Evolutionary conservation across 2,888 invertebrate genomes (phyloP).

Genomic region (Tetropium fuscum): DNA sequence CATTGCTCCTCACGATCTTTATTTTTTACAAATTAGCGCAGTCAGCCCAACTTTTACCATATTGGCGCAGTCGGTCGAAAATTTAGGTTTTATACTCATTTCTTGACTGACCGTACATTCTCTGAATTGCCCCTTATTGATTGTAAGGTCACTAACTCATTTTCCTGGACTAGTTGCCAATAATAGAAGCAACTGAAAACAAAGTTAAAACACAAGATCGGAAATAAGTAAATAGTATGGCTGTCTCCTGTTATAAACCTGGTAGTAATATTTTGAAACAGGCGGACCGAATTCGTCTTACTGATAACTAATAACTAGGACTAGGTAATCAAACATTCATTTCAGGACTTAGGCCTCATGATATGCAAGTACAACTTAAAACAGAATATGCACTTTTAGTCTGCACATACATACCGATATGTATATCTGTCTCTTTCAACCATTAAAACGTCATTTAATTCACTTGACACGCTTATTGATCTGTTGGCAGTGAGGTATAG

Average conservation of each 20-base stretch:
- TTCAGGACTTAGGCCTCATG: conserved; percentile 30
- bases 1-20: too few relatives aligned
- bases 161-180: too few relatives aligned
- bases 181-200: background rate
- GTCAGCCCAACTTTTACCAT: too few relatives aligned
- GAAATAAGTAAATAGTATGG: conserved; percentile 20
- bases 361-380: conserved; percentile 43
- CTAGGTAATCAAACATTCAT: conserved; percentile 45
- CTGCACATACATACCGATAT: conserved; percentile 37
- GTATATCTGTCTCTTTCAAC: conserved; percentile 26
- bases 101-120: too few relatives aligned
- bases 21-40: too few relatives aligned
- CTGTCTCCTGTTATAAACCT: conserved; percentile 1
- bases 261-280: conserved; percentile 2
- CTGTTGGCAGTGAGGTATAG: conserved; percentile 53
- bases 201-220: background rate
- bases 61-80: too few relatives aligned
- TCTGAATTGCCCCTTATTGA: too few relatives aligned
- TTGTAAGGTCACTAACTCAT: too few relatives aligned
- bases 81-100: too few relatives aligned
- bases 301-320: conserved; percentile 51
- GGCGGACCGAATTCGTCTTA: conserved; percentile 33
- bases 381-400: conserved; percentile 23
- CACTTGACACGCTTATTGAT: conserved; percentile 51
- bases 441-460: conserved; percentile 28